Base-by-base conservation (phyloP, 2,113 vertebrate species). In the Pogonocichla stellata region DNA sequence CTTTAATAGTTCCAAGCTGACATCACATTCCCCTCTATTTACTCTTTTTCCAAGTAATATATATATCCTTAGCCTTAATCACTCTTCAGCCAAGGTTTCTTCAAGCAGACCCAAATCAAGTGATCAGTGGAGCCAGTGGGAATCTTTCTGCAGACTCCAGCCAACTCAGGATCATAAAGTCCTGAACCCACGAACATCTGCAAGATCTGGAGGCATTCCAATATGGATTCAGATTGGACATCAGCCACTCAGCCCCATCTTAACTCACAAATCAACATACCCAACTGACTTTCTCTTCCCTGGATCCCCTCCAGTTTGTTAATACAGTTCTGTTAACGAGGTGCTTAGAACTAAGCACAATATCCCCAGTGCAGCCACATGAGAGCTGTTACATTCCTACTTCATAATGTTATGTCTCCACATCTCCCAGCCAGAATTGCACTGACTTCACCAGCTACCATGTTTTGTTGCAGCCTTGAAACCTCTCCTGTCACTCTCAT, bases 361-460 rank as follows among this genome's bases (percentile, higher is more conserved):
- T 96, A 96, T 96, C 93, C 95, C 95, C 80, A 93, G 75, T 25
- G 85, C 88, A 92, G 94, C 87, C 96, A 96, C 95, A 93, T 81
- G 94, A 96, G 96, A 95, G 93, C 85, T 93, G 88, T 96, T 96
- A 97, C 93, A 96, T 96, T 97, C 95, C 95, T 96, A 53, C 90
- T 94, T 64, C 95, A 97, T 96, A 97, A 96, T 97, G 94, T 96
- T 96, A 96, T 96, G 96, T 96, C 96, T 96, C 93, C 92, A 92
- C 79, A 69, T 72, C 87, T 56, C 92, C 85, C 20, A 0, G 96
- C 95, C 95, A 95, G 95, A 93, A 93, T 12, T 93, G 86, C 93
- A 92, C 88, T 90, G 92, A 91, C 79, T 96, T 95, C 86, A 83
- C 80, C 84, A 93, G 95, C 95, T 97, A 93, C 96, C 94, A 96